Percentiles rank a stretch among this genome's conserved stretches.
These are phyloP conservation scores for Oncorhynchus keta DNA, from an alignment of 2,113 vertebrate genomes.

Conservation along the genomic window DNA sequence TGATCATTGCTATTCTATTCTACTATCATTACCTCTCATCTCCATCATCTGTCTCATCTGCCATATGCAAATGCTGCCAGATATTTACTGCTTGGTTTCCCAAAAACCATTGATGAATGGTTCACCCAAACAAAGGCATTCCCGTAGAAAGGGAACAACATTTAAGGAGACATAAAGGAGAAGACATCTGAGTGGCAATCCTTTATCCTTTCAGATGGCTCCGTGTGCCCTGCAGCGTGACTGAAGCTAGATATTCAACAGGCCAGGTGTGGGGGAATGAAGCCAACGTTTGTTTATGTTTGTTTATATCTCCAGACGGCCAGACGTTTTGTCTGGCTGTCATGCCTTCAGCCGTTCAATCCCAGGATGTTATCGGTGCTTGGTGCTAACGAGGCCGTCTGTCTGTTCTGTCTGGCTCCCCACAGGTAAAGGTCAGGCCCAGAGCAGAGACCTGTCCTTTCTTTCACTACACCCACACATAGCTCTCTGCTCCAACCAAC, in stretches of 20 bases:
- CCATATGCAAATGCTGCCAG: constrained; percentile 33
- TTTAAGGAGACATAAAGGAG: constrained; percentile 26
- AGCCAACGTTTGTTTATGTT: constrained; percentile 30
- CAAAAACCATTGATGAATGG: constrained; percentile 18
- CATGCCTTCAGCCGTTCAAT: constrained; percentile 25
- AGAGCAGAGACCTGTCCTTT: constrained; percentile 10
- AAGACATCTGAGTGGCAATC: neutral
- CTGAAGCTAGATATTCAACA: neutral
- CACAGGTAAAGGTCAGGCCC: constrained; percentile 46
- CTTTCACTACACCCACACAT: neutral
- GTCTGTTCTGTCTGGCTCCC: constrained; percentile 7
- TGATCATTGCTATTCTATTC: constrained; percentile 6
- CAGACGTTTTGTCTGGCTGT: constrained; percentile 48
- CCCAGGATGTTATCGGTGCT: constrained; percentile 33
- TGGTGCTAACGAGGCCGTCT: constrained; percentile 34
- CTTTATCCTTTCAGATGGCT: constrained; percentile 18
- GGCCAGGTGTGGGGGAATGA: constrained; percentile 18
- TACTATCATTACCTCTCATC: neutral
- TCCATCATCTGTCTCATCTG: constrained; percentile 17
- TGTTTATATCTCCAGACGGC: constrained; percentile 26
- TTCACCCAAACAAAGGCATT: constrained; percentile 30
- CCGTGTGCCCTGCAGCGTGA: neutral
- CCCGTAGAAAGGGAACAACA: constrained; percentile 30
- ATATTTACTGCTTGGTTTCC: constrained; percentile 20
- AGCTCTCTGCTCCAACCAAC: neutral